phyloP scores from a whole-genome alignment of 1,140 invertebrate species.

The Diorhabda carinulata region DNA sequence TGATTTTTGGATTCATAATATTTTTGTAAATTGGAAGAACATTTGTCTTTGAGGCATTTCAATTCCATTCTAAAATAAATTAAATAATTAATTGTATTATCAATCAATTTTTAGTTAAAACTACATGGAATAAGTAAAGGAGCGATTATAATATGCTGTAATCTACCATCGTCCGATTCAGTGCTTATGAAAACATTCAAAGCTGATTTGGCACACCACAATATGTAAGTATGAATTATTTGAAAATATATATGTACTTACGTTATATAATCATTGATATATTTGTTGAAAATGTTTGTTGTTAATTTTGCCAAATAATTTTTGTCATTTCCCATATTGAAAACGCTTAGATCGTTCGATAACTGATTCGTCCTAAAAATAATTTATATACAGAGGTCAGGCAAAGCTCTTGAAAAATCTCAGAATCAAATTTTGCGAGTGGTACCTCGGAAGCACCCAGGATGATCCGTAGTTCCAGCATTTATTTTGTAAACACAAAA shows the following conservation, averaged over 20 bases:
- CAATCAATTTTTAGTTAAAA: too few species aligned
- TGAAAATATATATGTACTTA: slow-evolving; percentile 47
- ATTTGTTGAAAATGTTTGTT: slow-evolving; percentile 75
- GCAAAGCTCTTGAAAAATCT: not conserved
- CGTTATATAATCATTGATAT: slow-evolving; percentile 53
- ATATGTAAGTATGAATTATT: not conserved
- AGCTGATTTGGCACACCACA: not conserved
- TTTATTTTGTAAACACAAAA: too few species aligned
- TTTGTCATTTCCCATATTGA: slow-evolving; percentile 78
- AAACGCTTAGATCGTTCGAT: slow-evolving; percentile 65
- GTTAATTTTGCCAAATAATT: slow-evolving; percentile 77
- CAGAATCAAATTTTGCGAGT: too few species aligned
- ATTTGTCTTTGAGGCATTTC: slow-evolving; percentile 72
- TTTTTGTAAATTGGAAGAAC: slow-evolving; percentile 66
- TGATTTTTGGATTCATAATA: slow-evolving; percentile 95
- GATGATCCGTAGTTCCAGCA: too few species aligned
- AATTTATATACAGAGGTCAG: not conserved
- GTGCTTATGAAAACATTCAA: too few species aligned
- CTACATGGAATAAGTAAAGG: too few species aligned
- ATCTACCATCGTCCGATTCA: too few species aligned
- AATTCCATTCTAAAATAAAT: slow-evolving; percentile 63
- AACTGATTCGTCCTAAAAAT: slow-evolving; percentile 65
- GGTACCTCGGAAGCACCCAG: too few species aligned
- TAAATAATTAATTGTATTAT: too few species aligned
- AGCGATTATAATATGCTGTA: too few species aligned